Conservation (phyloP, 1,140 invertebrate species). For the Watersipora subatra region DNA sequence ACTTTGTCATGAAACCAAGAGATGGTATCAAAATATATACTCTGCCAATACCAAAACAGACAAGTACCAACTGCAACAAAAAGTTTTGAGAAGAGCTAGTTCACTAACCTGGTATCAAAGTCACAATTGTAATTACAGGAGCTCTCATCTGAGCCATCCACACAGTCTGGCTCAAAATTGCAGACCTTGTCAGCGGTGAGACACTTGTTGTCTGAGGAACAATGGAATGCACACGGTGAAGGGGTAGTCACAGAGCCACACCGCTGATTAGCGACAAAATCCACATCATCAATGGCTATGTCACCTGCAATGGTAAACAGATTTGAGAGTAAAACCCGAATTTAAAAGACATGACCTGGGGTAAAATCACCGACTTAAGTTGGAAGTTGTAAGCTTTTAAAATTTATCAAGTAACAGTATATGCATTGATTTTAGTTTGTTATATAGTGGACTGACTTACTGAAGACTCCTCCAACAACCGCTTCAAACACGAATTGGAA, state of each 20-base stretch:
- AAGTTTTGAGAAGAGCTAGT: no score
- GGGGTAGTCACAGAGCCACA: constrained; percentile 12
- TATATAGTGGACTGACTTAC: no score
- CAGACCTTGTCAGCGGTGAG: constrained; percentile 19
- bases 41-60: no score
- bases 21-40: no score
- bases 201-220: constrained; percentile 11
- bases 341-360: no score
- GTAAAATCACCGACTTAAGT: no score
- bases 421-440: no score
- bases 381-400: no score
- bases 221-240: constrained; percentile 7
- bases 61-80: no score
- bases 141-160: constrained; percentile 27
- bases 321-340: no score
- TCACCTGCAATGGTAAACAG: constrained; percentile 17
- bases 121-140: constrained; percentile 20
- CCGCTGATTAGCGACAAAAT: constrained; percentile 6
- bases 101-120: constrained; percentile 19
- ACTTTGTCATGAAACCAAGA: no score
- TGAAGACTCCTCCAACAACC: constrained; percentile 6
- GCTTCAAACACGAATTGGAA: constrained; percentile 7
- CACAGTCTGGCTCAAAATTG: constrained; percentile 27
- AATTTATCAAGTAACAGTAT: no score
- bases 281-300: constrained; percentile 25